Base-by-base conservation (phyloP, 2,797 vertebrate species). In the Gymnothorax reevesii region DNA sequence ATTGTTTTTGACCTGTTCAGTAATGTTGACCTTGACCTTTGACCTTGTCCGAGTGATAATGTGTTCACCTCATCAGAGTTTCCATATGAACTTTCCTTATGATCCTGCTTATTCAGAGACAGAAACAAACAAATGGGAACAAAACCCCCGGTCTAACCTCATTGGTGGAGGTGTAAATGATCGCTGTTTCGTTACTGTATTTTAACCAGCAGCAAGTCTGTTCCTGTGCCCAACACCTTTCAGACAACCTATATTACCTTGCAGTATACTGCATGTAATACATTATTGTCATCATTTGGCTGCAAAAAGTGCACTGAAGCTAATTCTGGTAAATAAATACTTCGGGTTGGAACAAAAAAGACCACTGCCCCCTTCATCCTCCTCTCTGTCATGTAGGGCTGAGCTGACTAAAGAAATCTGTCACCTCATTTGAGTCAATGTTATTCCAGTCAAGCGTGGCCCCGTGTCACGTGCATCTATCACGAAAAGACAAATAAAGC, bases 381-480 rank as follows among this genome's bases (percentile, higher is more conserved):
- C 20, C 13, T 54, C 22, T 55, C 22, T 9, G 49, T 22, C 52
- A 17, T 55, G 6, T 4, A 5, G 5, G 52, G 52, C 77, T 55
- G 2, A 52, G n/a, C 13, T 49, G 73, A 49, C 25, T 75, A 42
- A 75, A 20, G 7, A 22, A 64, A 2, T 22, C 33, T 42, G 59
- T 52, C 59, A 20, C 42, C 83, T 84, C 33, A 84, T 84, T 60
- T 60, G 42, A 33, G 42, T 60, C 60, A 84, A 84, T 64, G 60
- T n/a, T 80, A 80, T 55, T 80, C 77, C 77, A 52, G 77, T 80
- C 77, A 80, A 80, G 52, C 1, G 49, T 42, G 64, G 52, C 12
- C 7, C 42, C 25, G 27, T 83, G 82, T 12, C 59, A 62, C n/a
- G 59, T 62, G 17, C 27, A 83, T 83, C 82, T 62, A 62, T 83